These are phyloP conservation scores for Cantharis rustica DNA, from an alignment of 2,888 invertebrate genomes.

Conservation along the genomic window DNA sequence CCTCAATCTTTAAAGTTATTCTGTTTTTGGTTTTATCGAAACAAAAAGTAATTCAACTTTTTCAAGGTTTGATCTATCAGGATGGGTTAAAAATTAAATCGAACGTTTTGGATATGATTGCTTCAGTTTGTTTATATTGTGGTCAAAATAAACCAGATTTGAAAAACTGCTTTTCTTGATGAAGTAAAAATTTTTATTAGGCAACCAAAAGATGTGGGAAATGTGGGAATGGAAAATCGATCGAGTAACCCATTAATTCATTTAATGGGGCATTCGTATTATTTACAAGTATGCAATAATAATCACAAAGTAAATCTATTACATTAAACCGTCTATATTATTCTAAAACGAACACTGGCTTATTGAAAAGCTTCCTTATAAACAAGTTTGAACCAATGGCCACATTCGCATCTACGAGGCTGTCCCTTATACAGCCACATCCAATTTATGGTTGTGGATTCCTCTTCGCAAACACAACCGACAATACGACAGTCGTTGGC, in stretches of 20 bases:
- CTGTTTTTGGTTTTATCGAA: no score
- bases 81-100: no score
- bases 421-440: slow-evolving; percentile 93
- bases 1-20: neutral
- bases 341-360: slow-evolving; percentile 29
- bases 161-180: no score
- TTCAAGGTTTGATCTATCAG: no score
- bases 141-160: no score
- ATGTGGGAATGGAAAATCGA: neutral
- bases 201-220: neutral
- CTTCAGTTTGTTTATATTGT: no score
- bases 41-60: no score
- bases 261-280: slow-evolving; percentile 5
- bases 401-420: slow-evolving; percentile 93
- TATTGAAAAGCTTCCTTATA: slow-evolving; percentile 74
- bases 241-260: neutral
- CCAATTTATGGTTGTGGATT: slow-evolving; percentile 87
- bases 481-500: slow-evolving; percentile 87
- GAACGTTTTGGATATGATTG: no score
- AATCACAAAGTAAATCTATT: slow-evolving; percentile 37
- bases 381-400: slow-evolving; percentile 93
- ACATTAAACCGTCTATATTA: slow-evolving; percentile 46
- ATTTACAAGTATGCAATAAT: slow-evolving; percentile 26
- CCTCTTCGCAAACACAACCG: slow-evolving; percentile 97
- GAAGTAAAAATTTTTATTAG: neutral